Percentiles rank a stretch among this genome's conserved stretches.
Evolutionary conservation across 2,113 vertebrate genomes (phyloP).

Genomic region (Pica pica): DNA sequence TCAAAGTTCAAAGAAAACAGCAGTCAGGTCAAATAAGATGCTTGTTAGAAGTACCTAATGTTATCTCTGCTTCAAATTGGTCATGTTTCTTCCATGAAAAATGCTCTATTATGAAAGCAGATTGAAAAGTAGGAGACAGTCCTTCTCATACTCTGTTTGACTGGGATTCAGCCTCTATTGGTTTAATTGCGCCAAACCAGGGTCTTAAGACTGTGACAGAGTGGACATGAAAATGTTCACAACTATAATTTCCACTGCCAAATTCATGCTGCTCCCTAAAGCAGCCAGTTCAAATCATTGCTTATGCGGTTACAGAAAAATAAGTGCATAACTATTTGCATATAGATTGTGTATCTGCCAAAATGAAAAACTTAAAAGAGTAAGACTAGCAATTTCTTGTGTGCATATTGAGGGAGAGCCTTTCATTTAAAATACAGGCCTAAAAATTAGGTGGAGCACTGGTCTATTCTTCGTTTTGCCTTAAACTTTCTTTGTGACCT

Average conservation of each 20-base stretch:
- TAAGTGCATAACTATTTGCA: conserved; percentile 42
- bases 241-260: background rate
- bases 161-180: background rate
- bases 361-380: conserved; percentile 23
- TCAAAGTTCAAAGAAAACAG: background rate
- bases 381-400: conserved; percentile 21
- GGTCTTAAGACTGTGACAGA: background rate
- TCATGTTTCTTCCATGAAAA: background rate
- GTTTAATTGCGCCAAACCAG: background rate
- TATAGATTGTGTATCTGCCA: conserved; percentile 54
- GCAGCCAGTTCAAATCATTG: conserved; percentile 13
- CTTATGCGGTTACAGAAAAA: background rate
- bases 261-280: background rate
- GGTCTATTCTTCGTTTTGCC: background rate
- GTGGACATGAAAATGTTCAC: background rate
- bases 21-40: background rate
- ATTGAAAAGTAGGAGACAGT: background rate
- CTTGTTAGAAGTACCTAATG: background rate
- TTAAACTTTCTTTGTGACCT: background rate
- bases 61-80: background rate
- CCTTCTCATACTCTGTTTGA: background rate
- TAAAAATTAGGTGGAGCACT: background rate
- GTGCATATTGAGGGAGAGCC: background rate
- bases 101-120: background rate
- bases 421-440: conserved; percentile 6